Evolutionary conservation across 2,888 invertebrate genomes (phyloP), one percentile per base, ranked within the genome.

Genomic region (Prenolepis imparis): DNA sequence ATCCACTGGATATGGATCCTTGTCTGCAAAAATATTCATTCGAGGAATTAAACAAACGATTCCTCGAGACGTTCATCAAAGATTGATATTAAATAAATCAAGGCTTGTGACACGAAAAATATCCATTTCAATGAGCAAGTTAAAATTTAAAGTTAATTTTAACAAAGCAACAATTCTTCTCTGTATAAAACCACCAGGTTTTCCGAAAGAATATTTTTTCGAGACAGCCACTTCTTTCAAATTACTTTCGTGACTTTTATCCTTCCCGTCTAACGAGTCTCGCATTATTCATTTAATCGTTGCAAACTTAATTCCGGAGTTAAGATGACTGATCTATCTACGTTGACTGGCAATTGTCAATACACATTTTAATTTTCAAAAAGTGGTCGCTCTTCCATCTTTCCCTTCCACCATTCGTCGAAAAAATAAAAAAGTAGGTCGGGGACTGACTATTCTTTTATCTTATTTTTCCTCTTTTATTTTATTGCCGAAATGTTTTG

Each of bases 1-100:
- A 95, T 98, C 98, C 91, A 98, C 97, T 57, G 89, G 97, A 95
- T 98, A 98, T 84, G 97, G 98, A 96, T 98, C 98, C 96, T 97
- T 98, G 94, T 98, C 98, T 97, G 96, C 32, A 96, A 96, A 81
- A 11, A 77, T 32, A 68, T n/a, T 18, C 6, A 57, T 66, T 11
- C 12, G 9, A 75, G 18, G 12, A 73, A 48, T 12, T 72, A 15
- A 77, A n/a, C 11, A 32, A 80, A 41, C 11, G 32, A 59, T 70
- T 41, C 5, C 12, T 36, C 8, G 8, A 70, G n/a, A 0, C 24
- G 0, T 36, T 66, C 0, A 3, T 44, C 6, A 0, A 55, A 68
- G 21, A n/a, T 52, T 55, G 52, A 52, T 59, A 64, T n/a, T 15
- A 36, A 21, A 57, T 11, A 24, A 28, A 24, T 18, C 0, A 12